Evolutionary conservation across 2,888 invertebrate species (phyloP).

Genomic region (Eugnorisma glareosa): DNA sequence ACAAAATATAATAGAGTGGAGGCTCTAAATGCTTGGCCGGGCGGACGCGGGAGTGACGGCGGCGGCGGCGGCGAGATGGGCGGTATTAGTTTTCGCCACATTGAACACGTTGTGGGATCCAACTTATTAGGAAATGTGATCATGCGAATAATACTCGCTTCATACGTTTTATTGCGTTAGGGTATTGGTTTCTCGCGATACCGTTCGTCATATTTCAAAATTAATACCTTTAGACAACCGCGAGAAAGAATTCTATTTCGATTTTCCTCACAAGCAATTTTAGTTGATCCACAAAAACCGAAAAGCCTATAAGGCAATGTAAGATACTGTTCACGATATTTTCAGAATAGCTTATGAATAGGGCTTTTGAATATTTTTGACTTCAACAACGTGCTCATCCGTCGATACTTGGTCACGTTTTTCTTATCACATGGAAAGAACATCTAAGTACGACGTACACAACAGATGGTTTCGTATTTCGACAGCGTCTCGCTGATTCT

Average conservation of each 20-base stretch:
- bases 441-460: conserved; percentile 67
- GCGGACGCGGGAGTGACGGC: conserved; percentile 79
- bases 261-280: conserved; percentile 60
- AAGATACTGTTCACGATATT: conserved; percentile 50
- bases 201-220: conserved; percentile 77
- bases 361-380: conserved; percentile 47
- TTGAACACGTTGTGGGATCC: conserved; percentile 88
- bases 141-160: conserved; percentile 89
- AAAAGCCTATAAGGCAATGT: conserved; percentile 52
- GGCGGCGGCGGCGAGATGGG: conserved; percentile 71
- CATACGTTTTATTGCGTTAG: conserved; percentile 88
- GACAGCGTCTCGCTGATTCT: conserved; percentile 84
- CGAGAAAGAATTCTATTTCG: conserved; percentile 61
- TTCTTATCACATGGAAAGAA: conserved; percentile 63
- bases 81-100: conserved; percentile 87
- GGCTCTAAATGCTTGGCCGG: conserved; percentile 78
- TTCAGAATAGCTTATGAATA: conserved; percentile 30
- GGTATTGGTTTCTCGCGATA: conserved; percentile 83
- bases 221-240: conserved; percentile 68
- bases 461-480: conserved; percentile 81
- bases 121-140: conserved; percentile 90
- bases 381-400: conserved; percentile 37
- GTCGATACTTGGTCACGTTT: conserved; percentile 46
- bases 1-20: conserved; percentile 77
- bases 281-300: conserved; percentile 53